Percentiles rank a stretch among this genome's conserved stretches.
These are phyloP conservation scores for Malurus alboscapulatus DNA, from an alignment of 2,113 vertebrate species.

Conservation along the genomic window DNA sequence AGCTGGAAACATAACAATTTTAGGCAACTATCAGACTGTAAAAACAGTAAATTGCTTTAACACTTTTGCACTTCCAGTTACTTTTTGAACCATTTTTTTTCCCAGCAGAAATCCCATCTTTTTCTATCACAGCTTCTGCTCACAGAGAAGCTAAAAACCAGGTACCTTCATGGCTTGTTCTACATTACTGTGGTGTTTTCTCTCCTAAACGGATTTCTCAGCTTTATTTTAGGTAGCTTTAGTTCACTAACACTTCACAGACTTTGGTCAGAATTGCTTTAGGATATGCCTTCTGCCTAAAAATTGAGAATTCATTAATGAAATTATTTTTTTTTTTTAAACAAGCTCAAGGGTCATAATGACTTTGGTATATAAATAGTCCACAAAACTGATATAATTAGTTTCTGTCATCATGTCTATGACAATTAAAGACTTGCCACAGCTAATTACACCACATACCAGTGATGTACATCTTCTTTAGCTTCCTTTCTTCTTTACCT, in stretches of 20 bases:
- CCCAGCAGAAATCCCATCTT: neutral
- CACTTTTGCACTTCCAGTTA: neutral
- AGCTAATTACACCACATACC: conserved; percentile 60
- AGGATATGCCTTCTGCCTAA: conserved; percentile 25
- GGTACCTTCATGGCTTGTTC: neutral
- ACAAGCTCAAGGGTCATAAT: neutral
- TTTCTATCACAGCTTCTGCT: neutral
- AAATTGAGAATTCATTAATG: conserved; percentile 37
- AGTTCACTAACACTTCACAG: neutral
- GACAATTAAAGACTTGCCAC: conserved; percentile 51
- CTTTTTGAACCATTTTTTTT: neutral
- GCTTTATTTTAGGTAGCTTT: neutral
- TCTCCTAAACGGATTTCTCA: neutral
- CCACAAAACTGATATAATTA: conserved; percentile 58
- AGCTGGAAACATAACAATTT: neutral
- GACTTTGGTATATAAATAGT: conserved; percentile 52
- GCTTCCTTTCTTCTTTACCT: conserved; percentile 35
- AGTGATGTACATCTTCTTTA: conserved; percentile 61
- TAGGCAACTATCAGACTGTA: neutral
- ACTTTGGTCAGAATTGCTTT: neutral
- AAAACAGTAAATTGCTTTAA: neutral
- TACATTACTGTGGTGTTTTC: neutral
- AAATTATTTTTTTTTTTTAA: neutral
- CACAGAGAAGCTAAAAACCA: neutral
- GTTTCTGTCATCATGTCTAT: conserved; percentile 58